phyloP scores from a whole-genome alignment of 2,888 invertebrate genomes.

The Ditula angustiorana region DNA sequence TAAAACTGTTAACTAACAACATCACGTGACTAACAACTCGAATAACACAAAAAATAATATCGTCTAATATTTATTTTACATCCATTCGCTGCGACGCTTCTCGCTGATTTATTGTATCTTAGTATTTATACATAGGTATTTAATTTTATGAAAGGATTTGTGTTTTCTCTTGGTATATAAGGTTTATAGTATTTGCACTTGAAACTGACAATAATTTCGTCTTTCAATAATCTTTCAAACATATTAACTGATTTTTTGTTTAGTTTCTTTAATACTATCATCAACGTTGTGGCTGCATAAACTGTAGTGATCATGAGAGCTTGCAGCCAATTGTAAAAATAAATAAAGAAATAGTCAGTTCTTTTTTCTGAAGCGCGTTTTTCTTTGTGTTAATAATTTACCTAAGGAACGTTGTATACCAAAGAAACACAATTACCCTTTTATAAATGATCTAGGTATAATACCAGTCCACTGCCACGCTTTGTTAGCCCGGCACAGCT shows the following conservation, averaged over 20 bases:
- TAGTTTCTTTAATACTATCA: too few species aligned
- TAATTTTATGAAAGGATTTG: conserved; percentile 6
- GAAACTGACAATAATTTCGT: too few species aligned
- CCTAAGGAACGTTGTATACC: background rate
- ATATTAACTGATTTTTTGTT: too few species aligned
- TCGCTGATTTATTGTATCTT: conserved; percentile 21
- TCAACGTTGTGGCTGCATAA: too few species aligned
- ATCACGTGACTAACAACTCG: background rate
- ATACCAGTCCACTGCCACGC: conserved; percentile 51
- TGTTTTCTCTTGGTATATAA: conserved; percentile 15
- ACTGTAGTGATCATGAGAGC: too few species aligned
- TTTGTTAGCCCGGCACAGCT: conserved; percentile 60
- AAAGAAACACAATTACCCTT: conserved; percentile 40
- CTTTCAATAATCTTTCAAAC: too few species aligned
- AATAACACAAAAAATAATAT: conserved; percentile 33
- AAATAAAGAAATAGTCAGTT: too few species aligned
- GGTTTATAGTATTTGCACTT: too few species aligned
- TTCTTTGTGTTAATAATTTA: background rate
- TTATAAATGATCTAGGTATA: conserved; percentile 36
- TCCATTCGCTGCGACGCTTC: conserved; percentile 31
- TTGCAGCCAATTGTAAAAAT: too few species aligned
- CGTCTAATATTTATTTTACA: conserved; percentile 31
- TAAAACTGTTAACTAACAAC: conserved; percentile 24
- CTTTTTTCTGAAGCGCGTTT: background rate
- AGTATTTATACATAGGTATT: conserved; percentile 16